Evolutionary conservation across 30 jellyfish, hydroid and myxozoan genomes (phyloP).

Genomic region (Turritopsis rubra): DNA sequence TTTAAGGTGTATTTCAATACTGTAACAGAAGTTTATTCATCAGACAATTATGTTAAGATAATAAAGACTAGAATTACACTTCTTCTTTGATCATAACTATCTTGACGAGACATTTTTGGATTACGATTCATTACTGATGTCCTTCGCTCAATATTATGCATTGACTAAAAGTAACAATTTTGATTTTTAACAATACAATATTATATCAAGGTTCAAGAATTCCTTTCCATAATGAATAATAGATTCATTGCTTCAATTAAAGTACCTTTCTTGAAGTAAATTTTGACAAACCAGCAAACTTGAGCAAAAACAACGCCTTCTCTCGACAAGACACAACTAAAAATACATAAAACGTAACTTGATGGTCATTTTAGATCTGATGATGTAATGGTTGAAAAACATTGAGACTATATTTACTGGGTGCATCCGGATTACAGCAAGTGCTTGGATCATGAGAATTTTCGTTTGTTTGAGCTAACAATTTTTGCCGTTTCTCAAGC

Average conservation of each 20-base stretch:
- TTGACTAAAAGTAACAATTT: background rate
- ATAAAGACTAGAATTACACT: slow-evolving; percentile 15
- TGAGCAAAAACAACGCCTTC: slow-evolving; percentile 77
- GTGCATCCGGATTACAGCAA: slow-evolving; percentile 59
- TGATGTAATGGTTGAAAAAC: background rate
- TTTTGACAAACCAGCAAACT: slow-evolving; percentile 92
- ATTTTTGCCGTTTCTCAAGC: slow-evolving; percentile 84
- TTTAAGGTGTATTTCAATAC: background rate
- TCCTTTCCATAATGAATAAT: no score
- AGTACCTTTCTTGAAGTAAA: slow-evolving; percentile 56
- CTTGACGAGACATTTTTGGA: slow-evolving; percentile 73
- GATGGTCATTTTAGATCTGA: background rate
- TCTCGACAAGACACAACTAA: slow-evolving; percentile 80
- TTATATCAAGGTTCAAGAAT: background rate
- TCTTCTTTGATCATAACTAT: slow-evolving; percentile 47
- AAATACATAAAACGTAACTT: background rate
- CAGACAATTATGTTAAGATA: background rate
- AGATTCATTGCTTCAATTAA: slow-evolving; percentile 2
- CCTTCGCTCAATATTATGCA: slow-evolving; percentile 22
- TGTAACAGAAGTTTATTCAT: background rate
- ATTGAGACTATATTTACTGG: slow-evolving; percentile 32
- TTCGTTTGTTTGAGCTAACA: slow-evolving; percentile 50
- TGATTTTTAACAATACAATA: background rate
- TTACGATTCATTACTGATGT: slow-evolving; percentile 33
- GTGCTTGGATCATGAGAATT: slow-evolving; percentile 36